phyloP scores from a whole-genome alignment of 2,113 vertebrate species.

The Pluvianellus socialis region DNA sequence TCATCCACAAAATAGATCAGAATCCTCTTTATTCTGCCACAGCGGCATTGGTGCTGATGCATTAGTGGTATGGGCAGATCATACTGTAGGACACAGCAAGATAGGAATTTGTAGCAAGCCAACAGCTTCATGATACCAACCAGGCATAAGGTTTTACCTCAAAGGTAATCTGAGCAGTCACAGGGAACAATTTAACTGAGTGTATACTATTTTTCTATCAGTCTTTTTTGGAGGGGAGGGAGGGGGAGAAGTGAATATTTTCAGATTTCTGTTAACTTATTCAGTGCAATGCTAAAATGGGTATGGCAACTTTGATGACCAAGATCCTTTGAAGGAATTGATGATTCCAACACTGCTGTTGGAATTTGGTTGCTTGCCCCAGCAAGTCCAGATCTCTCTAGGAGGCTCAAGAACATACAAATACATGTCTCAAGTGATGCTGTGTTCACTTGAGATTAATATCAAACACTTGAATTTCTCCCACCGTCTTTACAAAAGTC shows the following conservation, averaged over 20 bases:
- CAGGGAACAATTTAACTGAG: not conserved
- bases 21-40: not conserved
- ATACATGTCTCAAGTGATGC: not conserved
- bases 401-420: not conserved
- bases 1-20: conserved; percentile 2
- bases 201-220: not conserved
- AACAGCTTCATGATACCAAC: not conserved
- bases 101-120: not conserved
- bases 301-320: not conserved
- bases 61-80: not conserved
- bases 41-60: not conserved
- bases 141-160: not conserved
- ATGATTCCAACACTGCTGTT: not conserved
- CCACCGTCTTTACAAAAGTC: not conserved
- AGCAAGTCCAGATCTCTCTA: not conserved
- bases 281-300: not conserved
- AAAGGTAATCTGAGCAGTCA: not conserved
- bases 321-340: not conserved
- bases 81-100: not conserved
- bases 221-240: not conserved
- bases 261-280: not conserved
- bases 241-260: not conserved
- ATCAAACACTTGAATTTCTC: not conserved
- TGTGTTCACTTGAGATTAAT: not conserved
- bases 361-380: not conserved